Base-by-base conservation (phyloP, 2,888 invertebrate species). In the Philereme transversata region DNA sequence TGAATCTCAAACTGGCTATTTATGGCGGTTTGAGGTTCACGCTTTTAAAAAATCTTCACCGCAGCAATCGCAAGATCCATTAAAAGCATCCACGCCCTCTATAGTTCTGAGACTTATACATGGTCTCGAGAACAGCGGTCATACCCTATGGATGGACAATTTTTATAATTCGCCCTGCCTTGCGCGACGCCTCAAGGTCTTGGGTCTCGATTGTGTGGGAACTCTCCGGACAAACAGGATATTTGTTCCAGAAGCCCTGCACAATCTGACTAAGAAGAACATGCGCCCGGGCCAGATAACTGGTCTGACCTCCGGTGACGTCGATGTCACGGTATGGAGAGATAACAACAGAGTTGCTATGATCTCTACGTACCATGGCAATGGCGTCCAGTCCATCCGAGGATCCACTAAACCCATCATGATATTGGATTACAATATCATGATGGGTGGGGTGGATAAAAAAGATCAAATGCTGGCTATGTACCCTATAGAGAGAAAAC, bases 141-240 rank as follows among this genome's bases (percentile, higher is more conserved):
- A 74, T 51, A 71, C 70, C 0, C n/a, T 74, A 5, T 71, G 69
- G 70, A 73, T 74, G 72, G 72, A 70, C 40, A 72, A 72, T 52
- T 74, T 55, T 48, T 75, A 72, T n/a, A 74, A 70, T 46, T 69
- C 70, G 7, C 73, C 76, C 3, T 63, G 67, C 10, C 67, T 75
- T 4, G 71, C 72, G 36, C 63, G 75, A 33, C 57, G 65, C 34
- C 52, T 77, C 10, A 75, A 76, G 53, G 4, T 9, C 1, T 48
- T 51, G 43, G 72, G 70, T 3, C 60, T 74, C 38, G 73, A 73
- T 58, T 74, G 72, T 51, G 72, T 69, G 10, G 74, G 73, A 34
- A 74, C 75, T 5, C 60, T 50, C 9, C 48, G 53, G 53, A 59
- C 53, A 5, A 51, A 47, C 48, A 51, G 48, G 5, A n/a, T 10